A percentile compares a stretch with the other conserved stretches of the same genome.
Conservation (phyloP, 2,797 vertebrate genomes). For the Gymnocypris eckloni region DNA sequence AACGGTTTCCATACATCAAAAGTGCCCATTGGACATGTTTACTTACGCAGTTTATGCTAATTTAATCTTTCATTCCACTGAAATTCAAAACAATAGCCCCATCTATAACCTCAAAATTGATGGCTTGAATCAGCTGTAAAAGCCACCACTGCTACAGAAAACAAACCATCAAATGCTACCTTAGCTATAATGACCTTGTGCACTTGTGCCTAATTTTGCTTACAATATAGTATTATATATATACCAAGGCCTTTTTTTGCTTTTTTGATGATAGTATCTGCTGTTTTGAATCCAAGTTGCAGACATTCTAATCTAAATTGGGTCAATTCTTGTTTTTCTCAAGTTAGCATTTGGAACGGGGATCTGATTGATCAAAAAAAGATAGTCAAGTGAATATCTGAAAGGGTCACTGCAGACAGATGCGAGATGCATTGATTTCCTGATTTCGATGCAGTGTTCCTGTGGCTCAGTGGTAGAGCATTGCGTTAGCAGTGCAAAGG, state of each 20-base stretch:
- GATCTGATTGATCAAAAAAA: slow-evolving; percentile 47
- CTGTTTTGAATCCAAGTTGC: slow-evolving; percentile 8
- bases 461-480: no score
- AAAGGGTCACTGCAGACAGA: slow-evolving; percentile 50
- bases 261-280: background rate
- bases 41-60: slow-evolving; percentile 74
- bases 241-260: background rate
- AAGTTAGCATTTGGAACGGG: background rate
- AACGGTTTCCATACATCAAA: slow-evolving; percentile 73
- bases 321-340: background rate
- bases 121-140: slow-evolving; percentile 40
- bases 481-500: no score
- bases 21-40: slow-evolving; percentile 63
- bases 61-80: slow-evolving; percentile 69
- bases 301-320: background rate
- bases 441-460: no score
- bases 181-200: background rate
- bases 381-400: slow-evolving; percentile 37
- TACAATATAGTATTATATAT: background rate
- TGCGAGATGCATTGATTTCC: slow-evolving; percentile 25
- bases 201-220: background rate
- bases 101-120: slow-evolving; percentile 48
- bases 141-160: background rate
- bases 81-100: slow-evolving; percentile 58
- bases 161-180: slow-evolving; percentile 8